Conservation (phyloP, 2,113 vertebrate species). For the Albula goreensis region DNA sequence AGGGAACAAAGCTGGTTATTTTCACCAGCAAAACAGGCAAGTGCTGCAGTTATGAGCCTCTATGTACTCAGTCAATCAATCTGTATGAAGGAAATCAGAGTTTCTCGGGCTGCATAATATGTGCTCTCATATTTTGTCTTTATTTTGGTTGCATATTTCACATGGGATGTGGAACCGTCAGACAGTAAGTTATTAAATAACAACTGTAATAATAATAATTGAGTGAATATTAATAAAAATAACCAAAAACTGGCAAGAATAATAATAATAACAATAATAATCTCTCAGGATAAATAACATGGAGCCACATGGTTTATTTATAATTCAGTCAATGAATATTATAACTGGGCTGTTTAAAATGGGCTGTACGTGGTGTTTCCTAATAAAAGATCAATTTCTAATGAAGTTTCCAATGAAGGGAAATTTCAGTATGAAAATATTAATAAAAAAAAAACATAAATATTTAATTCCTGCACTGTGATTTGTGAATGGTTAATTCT, state of each 20-base stretch:
- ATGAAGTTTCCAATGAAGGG: not conserved
- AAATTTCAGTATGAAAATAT: not conserved
- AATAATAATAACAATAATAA: not conserved
- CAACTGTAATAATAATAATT: not conserved
- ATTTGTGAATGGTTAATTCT: too few species aligned
- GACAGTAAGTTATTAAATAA: constrained; percentile 35
- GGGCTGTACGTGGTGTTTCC: not conserved
- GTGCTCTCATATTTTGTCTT: not conserved
- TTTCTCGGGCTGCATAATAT: not conserved
- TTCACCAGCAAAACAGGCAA: constrained; percentile 86
- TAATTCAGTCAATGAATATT: not conserved
- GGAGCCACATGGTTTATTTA: not conserved
- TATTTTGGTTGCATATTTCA: constrained; percentile 22
- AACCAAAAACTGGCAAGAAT: not conserved
- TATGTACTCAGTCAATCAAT: not conserved
- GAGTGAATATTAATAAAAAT: not conserved
- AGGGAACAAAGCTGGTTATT: constrained; percentile 72
- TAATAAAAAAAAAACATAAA: not conserved
- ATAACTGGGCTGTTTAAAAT: not conserved
- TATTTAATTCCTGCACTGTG: too few species aligned
- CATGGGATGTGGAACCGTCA: constrained; percentile 28
- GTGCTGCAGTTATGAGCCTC: not conserved
- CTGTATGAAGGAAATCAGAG: not conserved
- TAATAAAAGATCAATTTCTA: not conserved
- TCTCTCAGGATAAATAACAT: not conserved